phyloP scores from a whole-genome alignment of 2,113 vertebrate genomes.

The Hypocryptadius cinnamomeus region DNA sequence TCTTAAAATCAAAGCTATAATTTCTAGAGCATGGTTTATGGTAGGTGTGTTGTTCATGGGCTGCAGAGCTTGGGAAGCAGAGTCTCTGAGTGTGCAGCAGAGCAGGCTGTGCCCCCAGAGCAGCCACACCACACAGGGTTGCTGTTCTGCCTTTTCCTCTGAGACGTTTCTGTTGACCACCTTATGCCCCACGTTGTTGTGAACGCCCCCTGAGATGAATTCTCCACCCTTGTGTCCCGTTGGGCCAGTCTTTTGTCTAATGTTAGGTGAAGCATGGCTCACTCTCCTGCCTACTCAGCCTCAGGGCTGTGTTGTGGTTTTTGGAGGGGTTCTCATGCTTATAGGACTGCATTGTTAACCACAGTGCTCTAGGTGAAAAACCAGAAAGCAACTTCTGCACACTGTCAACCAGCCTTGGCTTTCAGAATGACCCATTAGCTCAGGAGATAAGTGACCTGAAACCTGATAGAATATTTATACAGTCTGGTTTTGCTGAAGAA shows the following conservation, averaged over 20 bases:
- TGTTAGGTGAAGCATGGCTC: fast-evolving
- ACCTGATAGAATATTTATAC: not conserved
- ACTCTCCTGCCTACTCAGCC: not conserved
- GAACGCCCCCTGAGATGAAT: fast-evolving
- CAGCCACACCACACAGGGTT: not conserved
- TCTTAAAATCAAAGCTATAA: not conserved
- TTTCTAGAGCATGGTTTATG: not conserved
- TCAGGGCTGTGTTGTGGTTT: not conserved
- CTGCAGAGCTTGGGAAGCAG: not conserved
- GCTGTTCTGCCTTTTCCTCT: not conserved
- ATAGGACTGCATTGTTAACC: not conserved
- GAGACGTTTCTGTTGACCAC: not conserved
- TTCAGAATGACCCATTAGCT: not conserved
- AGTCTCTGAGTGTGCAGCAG: not conserved
- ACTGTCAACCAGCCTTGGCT: not conserved
- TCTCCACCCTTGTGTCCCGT: not conserved
- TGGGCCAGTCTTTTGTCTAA: not conserved
- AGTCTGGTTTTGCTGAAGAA: not conserved
- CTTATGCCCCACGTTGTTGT: not conserved
- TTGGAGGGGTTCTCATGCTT: not conserved
- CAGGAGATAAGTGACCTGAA: not conserved
- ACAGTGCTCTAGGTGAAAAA: not conserved
- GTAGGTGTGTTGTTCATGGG: not conserved
- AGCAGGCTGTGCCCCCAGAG: not conserved
- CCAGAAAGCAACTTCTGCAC: not conserved